These are phyloP conservation scores for Beris morrisii DNA, from an alignment of 2,888 invertebrate genomes.

Conservation along the genomic window DNA sequence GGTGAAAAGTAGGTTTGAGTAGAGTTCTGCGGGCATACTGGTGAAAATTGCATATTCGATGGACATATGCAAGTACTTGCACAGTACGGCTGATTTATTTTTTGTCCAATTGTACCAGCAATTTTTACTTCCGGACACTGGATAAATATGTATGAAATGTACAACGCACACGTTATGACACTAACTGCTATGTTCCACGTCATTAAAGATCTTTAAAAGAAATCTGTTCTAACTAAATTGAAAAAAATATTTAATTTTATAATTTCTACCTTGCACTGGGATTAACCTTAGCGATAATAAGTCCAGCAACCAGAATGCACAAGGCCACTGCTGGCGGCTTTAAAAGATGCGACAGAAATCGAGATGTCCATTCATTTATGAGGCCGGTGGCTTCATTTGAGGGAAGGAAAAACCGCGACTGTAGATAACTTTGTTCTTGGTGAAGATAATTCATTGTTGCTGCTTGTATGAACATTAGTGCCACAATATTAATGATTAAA, in stretches of 20 bases:
- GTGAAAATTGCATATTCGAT: conserved; percentile 59
- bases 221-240: not conserved
- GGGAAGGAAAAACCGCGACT: conserved; percentile 62
- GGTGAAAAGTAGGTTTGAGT: conserved; percentile 68
- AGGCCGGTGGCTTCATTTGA: conserved; percentile 58
- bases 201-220: conserved; percentile 51
- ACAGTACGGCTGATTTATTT: conserved; percentile 58
- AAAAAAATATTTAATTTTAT: not conserved
- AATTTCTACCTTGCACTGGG: conserved; percentile 56
- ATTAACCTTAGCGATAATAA: conserved; percentile 59
- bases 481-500: conserved; percentile 59
- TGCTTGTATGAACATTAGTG: conserved; percentile 58
- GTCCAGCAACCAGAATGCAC: conserved; percentile 59
- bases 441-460: conserved; percentile 61
- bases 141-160: conserved; percentile 56
- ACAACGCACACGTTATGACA: conserved; percentile 56
- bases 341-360: conserved; percentile 59
- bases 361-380: conserved; percentile 60
- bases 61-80: conserved; percentile 61
- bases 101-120: conserved; percentile 57
- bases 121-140: conserved; percentile 58
- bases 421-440: conserved; percentile 62
- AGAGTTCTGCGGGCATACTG: conserved; percentile 64
- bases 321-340: conserved; percentile 61
- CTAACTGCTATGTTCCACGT: conserved; percentile 58